Evolutionary conservation across 1,140 invertebrate genomes (phyloP).

Genomic region (Neomicropteryx cornuta): DNA sequence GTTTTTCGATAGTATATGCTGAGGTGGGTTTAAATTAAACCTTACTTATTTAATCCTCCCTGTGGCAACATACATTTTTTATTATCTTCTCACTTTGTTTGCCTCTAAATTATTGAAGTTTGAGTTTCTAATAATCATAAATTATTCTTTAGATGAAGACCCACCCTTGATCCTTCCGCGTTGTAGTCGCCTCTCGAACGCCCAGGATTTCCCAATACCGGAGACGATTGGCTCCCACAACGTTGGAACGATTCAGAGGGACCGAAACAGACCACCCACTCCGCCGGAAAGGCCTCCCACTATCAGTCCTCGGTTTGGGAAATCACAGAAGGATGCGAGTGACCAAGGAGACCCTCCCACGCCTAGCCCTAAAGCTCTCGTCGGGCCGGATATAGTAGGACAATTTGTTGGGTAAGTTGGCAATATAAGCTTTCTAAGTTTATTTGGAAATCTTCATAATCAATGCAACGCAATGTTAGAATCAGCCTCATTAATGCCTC

Average conservation of each 20-base stretch:
- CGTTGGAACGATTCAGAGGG: no score
- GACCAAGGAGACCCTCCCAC: conserved; percentile 1
- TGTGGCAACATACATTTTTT: no score
- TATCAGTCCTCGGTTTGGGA: conserved; percentile 8
- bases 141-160: conserved; percentile 4
- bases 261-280: conserved; percentile 3
- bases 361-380: conserved; percentile 7
- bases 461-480: neutral
- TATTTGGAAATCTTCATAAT: neutral
- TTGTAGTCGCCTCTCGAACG: conserved; percentile 1
- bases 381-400: neutral
- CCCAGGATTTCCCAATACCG: no score
- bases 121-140: conserved; percentile 11
- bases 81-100: no score
- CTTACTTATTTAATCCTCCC: no score
- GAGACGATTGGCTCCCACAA: no score
- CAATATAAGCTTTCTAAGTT: neutral
- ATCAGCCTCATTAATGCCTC: neutral
- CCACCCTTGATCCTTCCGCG: conserved; percentile 11
- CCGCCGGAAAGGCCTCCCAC: conserved; percentile 9
- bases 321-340: conserved; percentile 1
- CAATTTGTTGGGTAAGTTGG: neutral
- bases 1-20: no score
- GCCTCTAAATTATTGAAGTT: conserved; percentile 11
- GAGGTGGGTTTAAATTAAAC: no score